Evolutionary conservation across 2,113 vertebrate genomes (phyloP).

Genomic region (Dromiciops gliroides): DNA sequence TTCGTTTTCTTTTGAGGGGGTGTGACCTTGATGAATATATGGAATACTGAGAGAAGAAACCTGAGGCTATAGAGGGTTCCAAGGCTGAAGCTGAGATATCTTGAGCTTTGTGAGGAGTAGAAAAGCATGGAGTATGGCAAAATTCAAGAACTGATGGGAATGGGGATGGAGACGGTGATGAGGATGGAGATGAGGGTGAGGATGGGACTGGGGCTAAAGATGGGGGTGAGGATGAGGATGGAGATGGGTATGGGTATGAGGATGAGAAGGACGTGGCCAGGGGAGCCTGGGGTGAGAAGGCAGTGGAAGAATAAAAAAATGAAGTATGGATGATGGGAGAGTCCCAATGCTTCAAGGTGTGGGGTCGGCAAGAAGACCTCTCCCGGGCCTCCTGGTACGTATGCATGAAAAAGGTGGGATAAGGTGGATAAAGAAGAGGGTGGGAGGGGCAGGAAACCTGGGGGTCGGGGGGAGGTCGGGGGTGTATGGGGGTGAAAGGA

Average conservation of each 20-base stretch:
- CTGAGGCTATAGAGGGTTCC: neutral
- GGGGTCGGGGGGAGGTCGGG: too few species aligned
- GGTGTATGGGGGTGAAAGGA: neutral
- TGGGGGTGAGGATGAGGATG: too few species aligned
- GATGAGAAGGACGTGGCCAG: neutral
- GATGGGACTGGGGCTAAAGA: too few species aligned
- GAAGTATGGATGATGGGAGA: neutral
- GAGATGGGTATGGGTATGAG: neutral
- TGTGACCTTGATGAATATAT: neutral
- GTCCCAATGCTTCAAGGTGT: constrained; percentile 12
- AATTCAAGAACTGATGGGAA: too few species aligned
- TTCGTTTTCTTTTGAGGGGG: neutral
- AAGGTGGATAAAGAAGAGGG: neutral
- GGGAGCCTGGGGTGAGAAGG: neutral
- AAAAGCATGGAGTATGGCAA: neutral
- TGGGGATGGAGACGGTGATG: neutral
- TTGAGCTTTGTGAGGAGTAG: neutral
- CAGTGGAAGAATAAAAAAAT: too few species aligned
- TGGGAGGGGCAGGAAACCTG: neutral
- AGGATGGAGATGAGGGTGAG: neutral
- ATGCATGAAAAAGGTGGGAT: neutral
- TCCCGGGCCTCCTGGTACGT: neutral
- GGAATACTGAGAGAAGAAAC: neutral
- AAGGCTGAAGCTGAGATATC: neutral
- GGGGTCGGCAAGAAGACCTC: neutral